phyloP scores from a whole-genome alignment of 1,140 invertebrate genomes.

The Muscidifurax raptorellus region DNA sequence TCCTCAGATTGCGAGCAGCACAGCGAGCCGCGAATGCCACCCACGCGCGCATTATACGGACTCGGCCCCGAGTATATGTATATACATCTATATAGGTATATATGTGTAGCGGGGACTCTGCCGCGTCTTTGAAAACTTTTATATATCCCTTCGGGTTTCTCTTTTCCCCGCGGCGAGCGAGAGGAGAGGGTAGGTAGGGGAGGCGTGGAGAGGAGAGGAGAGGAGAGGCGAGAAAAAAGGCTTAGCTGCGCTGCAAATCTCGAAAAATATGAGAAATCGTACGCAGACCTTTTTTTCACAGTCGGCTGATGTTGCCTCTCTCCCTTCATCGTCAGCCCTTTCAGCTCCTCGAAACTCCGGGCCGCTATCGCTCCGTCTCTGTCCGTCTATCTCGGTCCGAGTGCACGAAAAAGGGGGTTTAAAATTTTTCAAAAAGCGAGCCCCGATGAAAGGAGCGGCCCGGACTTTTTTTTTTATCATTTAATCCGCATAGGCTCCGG shows the following conservation, averaged over 20 bases:
- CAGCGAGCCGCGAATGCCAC: slow-evolving; percentile 54
- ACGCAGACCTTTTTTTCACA: slow-evolving; percentile 57
- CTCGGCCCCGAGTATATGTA: not conserved
- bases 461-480: slow-evolving; percentile 70
- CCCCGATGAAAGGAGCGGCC: not conserved
- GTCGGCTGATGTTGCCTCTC: slow-evolving; percentile 47
- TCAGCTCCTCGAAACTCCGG: slow-evolving; percentile 19
- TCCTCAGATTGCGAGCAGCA: slow-evolving; percentile 35
- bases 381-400: slow-evolving; percentile 51
- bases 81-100: no score
- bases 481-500: slow-evolving; percentile 70
- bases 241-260: slow-evolving; percentile 66
- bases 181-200: no score
- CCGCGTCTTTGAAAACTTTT: slow-evolving; percentile 7
- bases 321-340: slow-evolving; percentile 22
- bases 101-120: not conserved
- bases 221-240: slow-evolving; percentile 48
- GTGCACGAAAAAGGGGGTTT: slow-evolving; percentile 59
- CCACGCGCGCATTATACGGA: slow-evolving; percentile 52
- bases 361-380: slow-evolving; percentile 52
- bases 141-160: not conserved
- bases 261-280: slow-evolving; percentile 75
- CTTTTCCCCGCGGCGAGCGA: not conserved
- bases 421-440: slow-evolving; percentile 73
- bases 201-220: no score